Conservation (phyloP, 2,113 vertebrate genomes). For the Catharus fuscescens region DNA sequence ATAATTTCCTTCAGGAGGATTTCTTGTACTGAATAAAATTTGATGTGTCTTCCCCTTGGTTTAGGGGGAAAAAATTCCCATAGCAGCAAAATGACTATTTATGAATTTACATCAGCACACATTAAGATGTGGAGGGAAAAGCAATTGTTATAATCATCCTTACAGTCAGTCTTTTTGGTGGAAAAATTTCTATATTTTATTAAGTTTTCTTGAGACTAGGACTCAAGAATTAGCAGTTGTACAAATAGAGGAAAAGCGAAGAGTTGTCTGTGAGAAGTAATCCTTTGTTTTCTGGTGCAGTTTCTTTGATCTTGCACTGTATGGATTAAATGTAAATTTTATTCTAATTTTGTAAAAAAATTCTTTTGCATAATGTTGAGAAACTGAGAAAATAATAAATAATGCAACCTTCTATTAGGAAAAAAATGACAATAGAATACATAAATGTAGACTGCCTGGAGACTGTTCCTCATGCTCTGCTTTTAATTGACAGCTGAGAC, state of each 20-base stretch:
- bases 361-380: background rate
- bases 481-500: constrained; percentile 62
- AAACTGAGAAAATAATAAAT: constrained; percentile 29
- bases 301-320: background rate
- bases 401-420: background rate
- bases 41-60: background rate
- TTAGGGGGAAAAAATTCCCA: background rate
- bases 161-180: background rate
- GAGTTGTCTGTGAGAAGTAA: background rate
- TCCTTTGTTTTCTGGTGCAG: background rate
- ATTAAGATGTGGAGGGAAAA: background rate
- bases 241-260: background rate
- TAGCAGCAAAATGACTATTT: background rate
- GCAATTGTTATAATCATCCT: background rate
- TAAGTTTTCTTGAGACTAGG: background rate
- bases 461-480: constrained; percentile 3
- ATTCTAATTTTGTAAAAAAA: constrained; percentile 11
- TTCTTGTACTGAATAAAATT: background rate
- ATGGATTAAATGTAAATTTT: background rate
- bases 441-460: constrained; percentile 14
- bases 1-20: background rate
- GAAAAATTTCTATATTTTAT: background rate
- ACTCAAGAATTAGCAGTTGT: background rate
- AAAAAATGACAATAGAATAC: background rate
- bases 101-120: background rate